Percentiles rank a stretch among this genome's conserved stretches.
Conservation (phyloP, 2,888 invertebrate species). For the Cataglyphis altisquamis region DNA sequence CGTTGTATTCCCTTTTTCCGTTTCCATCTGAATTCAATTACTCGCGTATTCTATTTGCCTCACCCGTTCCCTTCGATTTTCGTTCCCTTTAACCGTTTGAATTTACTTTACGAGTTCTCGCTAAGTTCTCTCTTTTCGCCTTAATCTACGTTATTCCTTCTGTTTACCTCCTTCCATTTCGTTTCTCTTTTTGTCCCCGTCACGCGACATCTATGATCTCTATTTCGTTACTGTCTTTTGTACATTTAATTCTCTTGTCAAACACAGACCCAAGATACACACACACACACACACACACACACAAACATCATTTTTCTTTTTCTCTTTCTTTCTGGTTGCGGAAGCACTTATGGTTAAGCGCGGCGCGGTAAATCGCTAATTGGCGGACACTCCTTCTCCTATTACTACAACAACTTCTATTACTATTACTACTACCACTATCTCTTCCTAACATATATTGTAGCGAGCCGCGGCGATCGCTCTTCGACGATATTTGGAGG, state of each 20-base stretch:
- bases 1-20: background rate
- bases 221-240: constrained; percentile 1
- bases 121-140: background rate
- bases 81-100: background rate
- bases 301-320: constrained; percentile 28
- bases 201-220: background rate
- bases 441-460: constrained; percentile 70
- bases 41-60: constrained; percentile 2
- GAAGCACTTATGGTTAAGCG: constrained; percentile 83
- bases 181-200: constrained; percentile 55
- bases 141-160: constrained; percentile 70
- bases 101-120: background rate
- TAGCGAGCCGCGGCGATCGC: constrained; percentile 60
- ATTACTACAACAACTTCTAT: constrained; percentile 63
- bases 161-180: constrained; percentile 58
- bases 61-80: background rate
- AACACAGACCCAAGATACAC: constrained; percentile 36
- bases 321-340: constrained; percentile 59
- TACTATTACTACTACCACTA: constrained; percentile 69
- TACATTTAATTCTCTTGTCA: constrained; percentile 39
- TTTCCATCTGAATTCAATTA: background rate
- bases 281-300: background rate
- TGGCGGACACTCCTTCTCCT: constrained; percentile 74
- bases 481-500: constrained; percentile 31
- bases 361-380: constrained; percentile 80